phyloP scores from a whole-genome alignment of 2,797 vertebrate genomes.

The Scolopax rusticola region DNA sequence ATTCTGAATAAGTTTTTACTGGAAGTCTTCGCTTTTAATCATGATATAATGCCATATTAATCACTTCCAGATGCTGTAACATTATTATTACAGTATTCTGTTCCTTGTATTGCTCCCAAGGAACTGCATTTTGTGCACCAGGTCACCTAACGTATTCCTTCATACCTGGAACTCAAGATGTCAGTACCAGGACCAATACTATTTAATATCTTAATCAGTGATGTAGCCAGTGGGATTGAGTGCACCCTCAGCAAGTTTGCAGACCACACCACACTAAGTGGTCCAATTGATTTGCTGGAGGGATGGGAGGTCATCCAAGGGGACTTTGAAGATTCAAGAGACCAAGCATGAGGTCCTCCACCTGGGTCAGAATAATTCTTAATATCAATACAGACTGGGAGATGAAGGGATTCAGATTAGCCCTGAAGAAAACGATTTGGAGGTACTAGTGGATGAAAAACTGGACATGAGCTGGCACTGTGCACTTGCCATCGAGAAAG shows the following conservation, averaged over 20 bases:
- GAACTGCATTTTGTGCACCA: not conserved
- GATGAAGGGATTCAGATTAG: not conserved
- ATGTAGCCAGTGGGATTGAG: not conserved
- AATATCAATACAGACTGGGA: rapidly evolving
- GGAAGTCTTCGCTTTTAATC: not conserved
- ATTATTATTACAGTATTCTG: not conserved
- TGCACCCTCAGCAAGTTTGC: not conserved
- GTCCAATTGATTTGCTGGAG: not conserved
- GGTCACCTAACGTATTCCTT: not conserved
- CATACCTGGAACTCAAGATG: not conserved
- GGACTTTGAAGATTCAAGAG: not conserved
- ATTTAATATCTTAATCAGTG: not conserved
- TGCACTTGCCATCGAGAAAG: not conserved
- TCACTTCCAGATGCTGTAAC: not conserved
- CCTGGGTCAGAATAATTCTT: not conserved
- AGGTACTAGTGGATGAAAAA: not conserved
- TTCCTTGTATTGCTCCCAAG: not conserved
- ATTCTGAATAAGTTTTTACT: not conserved
- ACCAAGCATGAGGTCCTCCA: not conserved
- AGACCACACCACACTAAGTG: not conserved
- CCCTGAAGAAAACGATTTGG: not conserved
- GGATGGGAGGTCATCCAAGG: not conserved
- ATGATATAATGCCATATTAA: not conserved
- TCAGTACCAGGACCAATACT: rapidly evolving
- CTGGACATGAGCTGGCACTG: not conserved